These are phyloP conservation scores for Labroides dimidiatus DNA, from an alignment of 2,797 vertebrate species.

Conservation along the genomic window DNA sequence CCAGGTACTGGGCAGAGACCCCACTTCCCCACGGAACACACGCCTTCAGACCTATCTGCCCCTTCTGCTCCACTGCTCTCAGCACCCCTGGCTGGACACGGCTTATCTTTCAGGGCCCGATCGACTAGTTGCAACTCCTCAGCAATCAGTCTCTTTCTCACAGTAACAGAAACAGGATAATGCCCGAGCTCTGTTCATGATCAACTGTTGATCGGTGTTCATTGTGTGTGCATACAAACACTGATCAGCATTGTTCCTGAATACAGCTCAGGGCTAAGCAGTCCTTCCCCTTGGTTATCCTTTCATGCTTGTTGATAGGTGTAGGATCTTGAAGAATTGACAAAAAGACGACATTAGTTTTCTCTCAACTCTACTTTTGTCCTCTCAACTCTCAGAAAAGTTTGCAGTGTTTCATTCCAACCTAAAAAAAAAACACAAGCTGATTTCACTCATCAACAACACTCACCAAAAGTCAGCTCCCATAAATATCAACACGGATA, in stretches of 20 bases:
- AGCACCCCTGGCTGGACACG: slow-evolving; percentile 89
- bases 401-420: slow-evolving; percentile 36
- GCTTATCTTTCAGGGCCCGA: slow-evolving; percentile 97
- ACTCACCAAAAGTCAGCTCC: neutral
- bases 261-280: slow-evolving; percentile 54
- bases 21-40: slow-evolving; percentile 96
- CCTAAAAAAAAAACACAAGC: slow-evolving; percentile 1
- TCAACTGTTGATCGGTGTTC: slow-evolving; percentile 30
- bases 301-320: slow-evolving; percentile 41
- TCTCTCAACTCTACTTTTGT: neutral
- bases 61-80: slow-evolving; percentile 94
- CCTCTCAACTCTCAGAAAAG: slow-evolving; percentile 5
- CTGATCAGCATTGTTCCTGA: slow-evolving; percentile 34
- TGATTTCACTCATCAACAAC: neutral
- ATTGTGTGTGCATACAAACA: slow-evolving; percentile 6
- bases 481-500: neutral
- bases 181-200: slow-evolving; percentile 54
- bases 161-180: slow-evolving; percentile 42
- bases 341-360: slow-evolving; percentile 15
- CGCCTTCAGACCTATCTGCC: slow-evolving; percentile 95
- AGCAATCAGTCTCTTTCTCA: slow-evolving; percentile 27
- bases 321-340: slow-evolving; percentile 21
- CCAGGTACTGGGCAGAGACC: slow-evolving; percentile 95
- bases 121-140: slow-evolving; percentile 86
- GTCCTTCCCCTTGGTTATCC: slow-evolving; percentile 65